Evolutionary conservation across 2,888 invertebrate genomes (phyloP).

Genomic region (Callimorpha dominula): DNA sequence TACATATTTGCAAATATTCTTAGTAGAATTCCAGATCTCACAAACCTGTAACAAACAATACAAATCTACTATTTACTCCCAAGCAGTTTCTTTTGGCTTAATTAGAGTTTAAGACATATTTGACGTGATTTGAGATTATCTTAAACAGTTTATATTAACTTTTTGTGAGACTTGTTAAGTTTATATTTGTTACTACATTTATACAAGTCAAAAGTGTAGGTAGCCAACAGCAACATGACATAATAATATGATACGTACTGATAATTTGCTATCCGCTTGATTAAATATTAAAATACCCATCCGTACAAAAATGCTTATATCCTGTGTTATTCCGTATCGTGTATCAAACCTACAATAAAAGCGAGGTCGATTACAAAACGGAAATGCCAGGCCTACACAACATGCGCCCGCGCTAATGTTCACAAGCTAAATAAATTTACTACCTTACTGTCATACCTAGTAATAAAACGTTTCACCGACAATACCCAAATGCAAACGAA

Average conservation of each 20-base stretch:
- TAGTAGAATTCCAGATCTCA: not conserved
- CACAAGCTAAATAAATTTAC: slow-evolving; percentile 33
- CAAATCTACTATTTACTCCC: not conserved
- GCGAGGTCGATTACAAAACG: slow-evolving; percentile 50
- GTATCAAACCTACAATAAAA: slow-evolving; percentile 31
- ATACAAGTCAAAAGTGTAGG: too few species aligned
- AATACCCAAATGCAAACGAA: too few species aligned
- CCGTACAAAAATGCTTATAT: slow-evolving; percentile 29
- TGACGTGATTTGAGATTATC: not conserved
- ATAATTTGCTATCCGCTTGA: slow-evolving; percentile 10
- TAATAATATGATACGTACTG: not conserved
- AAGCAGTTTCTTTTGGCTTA: too few species aligned
- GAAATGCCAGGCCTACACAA: slow-evolving; percentile 67
- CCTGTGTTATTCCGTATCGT: slow-evolving; percentile 21
- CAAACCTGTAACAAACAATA: not conserved
- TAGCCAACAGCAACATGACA: not conserved
- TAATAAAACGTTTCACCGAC: not conserved
- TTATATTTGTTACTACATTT: too few species aligned
- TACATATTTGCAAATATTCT: not conserved
- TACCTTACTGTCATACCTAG: slow-evolving; percentile 24
- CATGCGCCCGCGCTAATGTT: slow-evolving; percentile 54
- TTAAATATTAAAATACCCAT: slow-evolving; percentile 8
- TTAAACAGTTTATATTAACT: not conserved
- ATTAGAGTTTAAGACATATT: not conserved
- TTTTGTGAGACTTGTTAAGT: too few species aligned